Evolutionary conservation across 2,113 vertebrate genomes (phyloP).

Genomic region (Tamias sibiricus): DNA sequence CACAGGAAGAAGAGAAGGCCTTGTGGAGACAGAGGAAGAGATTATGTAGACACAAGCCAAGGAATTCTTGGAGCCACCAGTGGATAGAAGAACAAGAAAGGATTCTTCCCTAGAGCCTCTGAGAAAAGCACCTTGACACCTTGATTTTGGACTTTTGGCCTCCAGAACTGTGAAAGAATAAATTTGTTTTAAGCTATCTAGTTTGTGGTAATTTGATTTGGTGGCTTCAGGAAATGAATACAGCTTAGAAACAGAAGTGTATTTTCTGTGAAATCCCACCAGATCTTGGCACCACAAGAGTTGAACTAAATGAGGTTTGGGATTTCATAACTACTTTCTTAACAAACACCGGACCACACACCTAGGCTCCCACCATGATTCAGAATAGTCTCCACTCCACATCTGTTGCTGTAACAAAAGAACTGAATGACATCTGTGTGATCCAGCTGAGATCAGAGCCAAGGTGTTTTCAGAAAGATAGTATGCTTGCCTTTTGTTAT

Average conservation of each 20-base stretch:
- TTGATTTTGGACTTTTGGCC: not conserved
- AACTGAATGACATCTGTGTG: not conserved
- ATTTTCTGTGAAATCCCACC: constrained; percentile 54
- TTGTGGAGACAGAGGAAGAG: not conserved
- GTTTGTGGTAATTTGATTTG: constrained; percentile 7
- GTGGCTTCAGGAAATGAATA: not conserved
- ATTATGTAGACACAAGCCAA: not conserved
- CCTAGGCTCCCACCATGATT: not conserved
- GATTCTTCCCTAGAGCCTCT: not conserved
- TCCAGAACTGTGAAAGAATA: not conserved
- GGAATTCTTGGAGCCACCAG: not conserved
- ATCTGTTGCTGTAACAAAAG: no score
- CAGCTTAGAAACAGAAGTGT: constrained; percentile 29
- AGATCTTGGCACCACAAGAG: not conserved
- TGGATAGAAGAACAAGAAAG: not conserved
- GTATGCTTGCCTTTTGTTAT: not conserved
- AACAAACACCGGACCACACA: constrained; percentile 44
- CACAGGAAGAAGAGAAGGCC: not conserved
- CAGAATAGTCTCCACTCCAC: no score
- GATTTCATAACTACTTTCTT: constrained; percentile 46
- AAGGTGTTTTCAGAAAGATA: not conserved
- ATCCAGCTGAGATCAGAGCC: not conserved
- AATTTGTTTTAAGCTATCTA: not conserved
- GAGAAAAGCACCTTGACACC: not conserved
- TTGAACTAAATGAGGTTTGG: constrained; percentile 23